Conservation (phyloP, 2,888 invertebrate genomes). For the Petrophora chlorosata region DNA sequence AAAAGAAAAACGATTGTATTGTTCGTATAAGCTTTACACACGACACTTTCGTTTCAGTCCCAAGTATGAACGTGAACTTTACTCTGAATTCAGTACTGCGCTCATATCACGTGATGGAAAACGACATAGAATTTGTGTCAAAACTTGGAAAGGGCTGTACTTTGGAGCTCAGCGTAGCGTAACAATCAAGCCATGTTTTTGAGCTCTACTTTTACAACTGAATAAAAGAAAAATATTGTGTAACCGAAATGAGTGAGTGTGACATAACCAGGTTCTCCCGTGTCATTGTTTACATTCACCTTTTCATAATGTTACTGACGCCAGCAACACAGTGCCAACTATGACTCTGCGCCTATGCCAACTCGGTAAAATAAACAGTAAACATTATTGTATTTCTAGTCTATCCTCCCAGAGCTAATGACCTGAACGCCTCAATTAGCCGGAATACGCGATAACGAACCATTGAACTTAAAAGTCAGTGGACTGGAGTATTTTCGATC, state of each 20-base stretch:
- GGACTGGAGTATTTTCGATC: conserved; percentile 20
- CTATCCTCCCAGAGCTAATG: conserved; percentile 20
- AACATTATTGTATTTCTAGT: conserved; percentile 3
- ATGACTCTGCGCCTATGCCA: conserved; percentile 18
- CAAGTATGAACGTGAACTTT: no score
- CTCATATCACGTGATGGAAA: no score
- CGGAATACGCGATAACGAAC: conserved; percentile 16
- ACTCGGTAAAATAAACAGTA: conserved; percentile 26
- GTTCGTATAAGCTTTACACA: no score
- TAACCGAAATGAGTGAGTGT: background rate
- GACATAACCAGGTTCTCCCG: conserved; percentile 14
- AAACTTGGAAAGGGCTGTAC: no score
- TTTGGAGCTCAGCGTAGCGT: no score
- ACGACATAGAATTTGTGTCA: no score
- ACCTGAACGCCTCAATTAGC: conserved; percentile 22
- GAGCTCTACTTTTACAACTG: background rate
- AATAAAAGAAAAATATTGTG: background rate
- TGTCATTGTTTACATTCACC: conserved; percentile 28
- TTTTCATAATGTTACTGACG: conserved; percentile 12
- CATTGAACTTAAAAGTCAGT: conserved; percentile 19
- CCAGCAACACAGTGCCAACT: conserved; percentile 21
- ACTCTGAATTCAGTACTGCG: no score
- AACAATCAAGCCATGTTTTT: background rate
- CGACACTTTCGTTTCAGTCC: no score
- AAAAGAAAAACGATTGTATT: no score